Evolutionary conservation across 2,113 vertebrate species (phyloP), one percentile per base, ranked within the genome.

Genomic region (Leucopsar rothschildi): DNA sequence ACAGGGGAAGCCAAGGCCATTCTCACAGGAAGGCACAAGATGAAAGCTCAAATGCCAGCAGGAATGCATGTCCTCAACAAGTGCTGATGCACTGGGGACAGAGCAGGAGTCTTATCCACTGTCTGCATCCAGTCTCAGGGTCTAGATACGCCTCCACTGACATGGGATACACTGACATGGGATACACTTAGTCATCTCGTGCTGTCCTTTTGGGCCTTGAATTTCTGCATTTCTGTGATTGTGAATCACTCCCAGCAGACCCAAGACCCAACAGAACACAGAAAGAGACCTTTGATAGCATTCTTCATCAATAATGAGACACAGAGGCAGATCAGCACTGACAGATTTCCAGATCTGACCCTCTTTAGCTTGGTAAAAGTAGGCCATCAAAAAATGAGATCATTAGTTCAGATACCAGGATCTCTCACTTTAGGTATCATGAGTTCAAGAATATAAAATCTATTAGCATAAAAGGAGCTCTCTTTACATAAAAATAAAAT

Each of bases 51-150:
- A 24, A 2, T 44, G 47, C 7, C n/a, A 42, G 25, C 56, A 61
- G 25, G 17, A 66, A 18, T 8, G 4, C 18, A 10, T 7, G 5
- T 57, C 42, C 72, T 55, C n/a, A 88, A 39, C 10, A 70, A 31
- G 15, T 3, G 12, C 33, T 44, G 59, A 49, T 33, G 47, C 33
- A 47, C 42, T 37, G 29, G 56, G 27, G 27, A 49, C n/a, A 80
- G n/a, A 71, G 37, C 40, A 47, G 29, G 4, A 33, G 6, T 33
- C 20, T 27, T 22, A 70, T 22, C 4, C 37, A 31, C n/a, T 24
- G 11, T 21, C 42, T 57, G 47, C 24, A 66, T 25, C 23, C 52
- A 47, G 39, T 33, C 52, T 49, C 0, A 0, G 15, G 11, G 11
- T 39, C 22, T 50, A 81, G 12, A 47, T 87, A 65, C 10, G 15